Evolutionary conservation across 2,888 invertebrate species (phyloP), one percentile per base, ranked within the genome.

Genomic region (Philaethria dido): DNA sequence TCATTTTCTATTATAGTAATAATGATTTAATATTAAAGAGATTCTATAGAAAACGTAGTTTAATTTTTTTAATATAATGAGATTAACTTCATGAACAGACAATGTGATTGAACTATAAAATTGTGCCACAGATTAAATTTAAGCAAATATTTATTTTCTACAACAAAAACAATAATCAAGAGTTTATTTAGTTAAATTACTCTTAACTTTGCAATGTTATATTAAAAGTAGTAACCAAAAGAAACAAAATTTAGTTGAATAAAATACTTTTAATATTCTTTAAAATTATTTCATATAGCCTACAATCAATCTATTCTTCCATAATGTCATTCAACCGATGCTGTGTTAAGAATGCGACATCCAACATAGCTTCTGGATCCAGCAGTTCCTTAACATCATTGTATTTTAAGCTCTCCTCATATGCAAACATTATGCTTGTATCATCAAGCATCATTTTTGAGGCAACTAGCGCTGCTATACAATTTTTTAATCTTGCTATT

Each of bases 401-500:
- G 82, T 98, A 98, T 82, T 97, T 96, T 47, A 95, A 85, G 6
- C 99, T 98, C 80, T 97, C 97, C 75, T 98, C 98, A 84, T 95
- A 99, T 0, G 98, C 98, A 82, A 97, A 97, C 75, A 96, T 94
- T 55, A 99, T 97, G 78, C 97, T 98, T 0, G 98, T 98, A 81
- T 99, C 98, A 77, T 96, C 98, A 2, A 99, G 88, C 93, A 98
- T 95, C 90, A 99, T 96, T 81, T 97, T 97, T 73, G 97, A 96
- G 25, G 97, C 95, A 0, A 97, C 96, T 64, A 99, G 89, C 0
- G 97, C 96, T 55, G 96, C 87, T 71, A 99, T 96, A 82, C 98
- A 98, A 86, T 99, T 99, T 64, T 97, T 94, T 25, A 99, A 87
- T 66, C 99, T 93, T 0, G 96, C 96, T 80, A 99, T 97, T n/a